Conservation (phyloP, 1,140 invertebrate species). For the Lepidurus apus region DNA sequence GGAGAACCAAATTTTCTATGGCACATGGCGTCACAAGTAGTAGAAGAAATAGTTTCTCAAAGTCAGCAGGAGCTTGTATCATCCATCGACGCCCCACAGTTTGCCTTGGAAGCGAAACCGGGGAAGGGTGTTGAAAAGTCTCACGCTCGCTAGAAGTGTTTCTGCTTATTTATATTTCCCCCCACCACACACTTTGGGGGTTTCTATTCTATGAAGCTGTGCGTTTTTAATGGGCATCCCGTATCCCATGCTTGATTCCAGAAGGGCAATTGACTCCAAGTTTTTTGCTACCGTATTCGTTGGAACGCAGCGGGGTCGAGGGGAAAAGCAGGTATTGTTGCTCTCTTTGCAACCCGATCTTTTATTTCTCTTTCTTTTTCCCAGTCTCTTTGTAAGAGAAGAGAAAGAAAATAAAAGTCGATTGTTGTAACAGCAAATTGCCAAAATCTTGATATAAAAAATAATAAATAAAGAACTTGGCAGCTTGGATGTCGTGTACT, state of each 20-base stretch:
- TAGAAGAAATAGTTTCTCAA: not conserved
- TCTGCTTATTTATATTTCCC: not conserved
- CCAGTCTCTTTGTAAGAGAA: no score
- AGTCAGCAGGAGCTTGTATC: conserved; percentile 3
- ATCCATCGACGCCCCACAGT: conserved; percentile 4
- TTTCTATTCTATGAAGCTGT: not conserved
- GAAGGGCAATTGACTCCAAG: not conserved
- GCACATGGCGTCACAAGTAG: not conserved
- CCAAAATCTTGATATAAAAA: not conserved
- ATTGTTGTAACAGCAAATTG: not conserved
- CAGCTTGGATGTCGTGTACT: not conserved
- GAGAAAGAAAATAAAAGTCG: no score
- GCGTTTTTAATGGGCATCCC: not conserved
- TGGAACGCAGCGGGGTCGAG: not conserved
- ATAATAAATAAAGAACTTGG: not conserved
- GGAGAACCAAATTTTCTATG: not conserved
- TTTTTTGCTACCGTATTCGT: not conserved
- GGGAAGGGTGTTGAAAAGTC: not conserved
- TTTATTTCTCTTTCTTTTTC: not conserved
- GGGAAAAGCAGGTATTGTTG: not conserved
- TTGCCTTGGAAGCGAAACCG: not conserved
- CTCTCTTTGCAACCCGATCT: not conserved
- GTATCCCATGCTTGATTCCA: not conserved
- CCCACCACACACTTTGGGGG: not conserved
- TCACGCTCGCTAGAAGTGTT: not conserved